Percentiles rank a stretch among this genome's conserved stretches.
Conservation (phyloP, 2,888 invertebrate genomes). For the Noctua pronuba region DNA sequence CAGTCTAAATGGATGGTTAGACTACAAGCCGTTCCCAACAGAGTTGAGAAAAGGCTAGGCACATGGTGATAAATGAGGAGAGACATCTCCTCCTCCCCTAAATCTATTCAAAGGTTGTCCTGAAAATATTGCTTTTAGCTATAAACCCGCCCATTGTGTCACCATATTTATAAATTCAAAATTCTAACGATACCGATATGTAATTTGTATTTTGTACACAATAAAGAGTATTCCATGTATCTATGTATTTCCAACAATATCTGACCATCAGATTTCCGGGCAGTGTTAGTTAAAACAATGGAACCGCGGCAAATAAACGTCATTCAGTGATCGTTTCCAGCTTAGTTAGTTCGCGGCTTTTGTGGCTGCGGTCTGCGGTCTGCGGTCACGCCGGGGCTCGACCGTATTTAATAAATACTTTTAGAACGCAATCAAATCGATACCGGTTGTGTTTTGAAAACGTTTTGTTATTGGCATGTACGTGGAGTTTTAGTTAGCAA, state of each 20-base stretch:
- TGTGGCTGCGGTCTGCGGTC: conserved; percentile 44
- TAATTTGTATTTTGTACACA: background rate
- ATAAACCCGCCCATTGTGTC: background rate
- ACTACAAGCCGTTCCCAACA: background rate
- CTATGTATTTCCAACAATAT: conserved; percentile 19
- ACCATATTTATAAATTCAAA: background rate
- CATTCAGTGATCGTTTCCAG: conserved; percentile 45
- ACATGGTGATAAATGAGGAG: background rate
- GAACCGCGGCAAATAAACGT: conserved; percentile 53
- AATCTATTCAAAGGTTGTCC: background rate
- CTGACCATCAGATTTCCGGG: conserved; percentile 4
- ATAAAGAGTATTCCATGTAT: background rate
- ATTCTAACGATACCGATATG: background rate
- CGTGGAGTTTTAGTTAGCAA: background rate
- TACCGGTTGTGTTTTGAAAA: conserved; percentile 25
- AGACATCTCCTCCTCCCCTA: background rate
- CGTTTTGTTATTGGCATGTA: background rate
- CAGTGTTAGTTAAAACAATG: conserved; percentile 47
- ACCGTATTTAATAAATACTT: conserved; percentile 50
- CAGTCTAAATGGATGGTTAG: background rate
- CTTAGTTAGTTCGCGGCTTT: conserved; percentile 52
- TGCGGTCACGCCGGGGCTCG: conserved; percentile 17
- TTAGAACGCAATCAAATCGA: conserved; percentile 27
- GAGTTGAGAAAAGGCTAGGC: background rate
- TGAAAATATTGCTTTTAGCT: background rate